phyloP scores from a whole-genome alignment of 2,113 vertebrate genomes.

The Agelaius phoeniceus region DNA sequence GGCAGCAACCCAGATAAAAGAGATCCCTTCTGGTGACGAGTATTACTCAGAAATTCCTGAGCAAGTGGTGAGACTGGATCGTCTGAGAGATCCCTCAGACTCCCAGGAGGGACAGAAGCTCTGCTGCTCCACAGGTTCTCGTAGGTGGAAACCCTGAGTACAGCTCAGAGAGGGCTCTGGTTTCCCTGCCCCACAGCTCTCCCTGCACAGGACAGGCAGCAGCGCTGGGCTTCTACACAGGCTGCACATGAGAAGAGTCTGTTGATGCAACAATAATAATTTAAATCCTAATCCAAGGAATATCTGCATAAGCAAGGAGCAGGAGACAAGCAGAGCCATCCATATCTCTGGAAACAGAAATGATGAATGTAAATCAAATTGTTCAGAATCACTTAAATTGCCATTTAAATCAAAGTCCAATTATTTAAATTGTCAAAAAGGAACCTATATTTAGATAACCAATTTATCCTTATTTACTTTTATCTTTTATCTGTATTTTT shows the following conservation, averaged over 20 bases:
- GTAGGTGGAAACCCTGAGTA: not conserved
- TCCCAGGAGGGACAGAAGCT: not conserved
- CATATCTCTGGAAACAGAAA: not conserved
- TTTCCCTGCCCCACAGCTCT: not conserved
- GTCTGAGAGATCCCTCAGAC: not conserved
- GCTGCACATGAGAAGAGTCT: not conserved
- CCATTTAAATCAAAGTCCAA: not conserved
- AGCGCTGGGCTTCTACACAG: not conserved
- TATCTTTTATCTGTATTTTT: not conserved
- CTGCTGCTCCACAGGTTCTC: not conserved
- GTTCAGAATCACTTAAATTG: not conserved
- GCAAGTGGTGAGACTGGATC: not conserved
- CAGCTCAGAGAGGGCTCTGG: not conserved
- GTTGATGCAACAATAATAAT: not conserved
- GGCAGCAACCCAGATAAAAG: conserved; percentile 2
- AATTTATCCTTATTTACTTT: not conserved
- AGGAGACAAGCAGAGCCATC: not conserved
- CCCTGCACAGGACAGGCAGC: rapidly evolving
- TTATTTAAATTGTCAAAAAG: not conserved
- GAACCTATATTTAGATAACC: not conserved
- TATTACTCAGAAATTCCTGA: conserved; percentile 26
- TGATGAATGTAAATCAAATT: not conserved
- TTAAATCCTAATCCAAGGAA: not conserved
- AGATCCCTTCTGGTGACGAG: conserved; percentile 27
- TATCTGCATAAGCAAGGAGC: not conserved